Base-by-base conservation (phyloP, 2,888 invertebrate genomes). In the Harpagoxenus sublaevis region DNA sequence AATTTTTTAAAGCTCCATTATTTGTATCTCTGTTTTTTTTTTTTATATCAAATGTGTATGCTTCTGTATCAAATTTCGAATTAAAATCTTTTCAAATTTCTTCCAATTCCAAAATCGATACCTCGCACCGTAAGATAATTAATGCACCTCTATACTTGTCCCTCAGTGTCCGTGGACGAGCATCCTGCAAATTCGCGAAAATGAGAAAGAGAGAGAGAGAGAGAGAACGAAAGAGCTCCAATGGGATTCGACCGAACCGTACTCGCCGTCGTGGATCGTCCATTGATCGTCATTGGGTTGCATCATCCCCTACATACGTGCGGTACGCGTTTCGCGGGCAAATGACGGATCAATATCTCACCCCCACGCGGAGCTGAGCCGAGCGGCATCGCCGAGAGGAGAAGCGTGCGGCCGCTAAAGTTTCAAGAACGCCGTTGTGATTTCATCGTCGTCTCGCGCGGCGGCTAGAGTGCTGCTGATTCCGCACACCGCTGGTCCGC, bases 261-360 rank as follows among this genome's bases (percentile, higher is more conserved):
- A 15, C 8, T 15, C 18, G 28, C 23, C 55, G 23, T 12, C 35
- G 18, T 18, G 9, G 60, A 75, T 79, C 60, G 28, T 81, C n/a
- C 60, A 81, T 60, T 75, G 75, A 81, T 81, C 48, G 48, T n/a
- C 75, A 48, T 65, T 55, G 28, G 57, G 85, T 68, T 48, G 45
- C 79, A 74, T 68, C 65, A 78, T 78, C 75, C 60, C 35, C 12
- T 35, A 12, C 45, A 35, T 53, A 68, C 8, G 39, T 53, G 66
- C 31, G 48, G 55, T 60, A 77, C n/a, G 79, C 53, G 77, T 91
- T 91, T 91, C 90, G 91, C 89, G 90, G 89, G 88, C 82, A 87
- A 90, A 90, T 31, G 85, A 63, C 87, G 91, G 92, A 92, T 92
- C 92, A 92, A 92, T 92, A 92, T 92, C 62, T 90, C 88, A 92